phyloP scores from a whole-genome alignment of 2,113 vertebrate species.

The Emydocephalus ijimae region DNA sequence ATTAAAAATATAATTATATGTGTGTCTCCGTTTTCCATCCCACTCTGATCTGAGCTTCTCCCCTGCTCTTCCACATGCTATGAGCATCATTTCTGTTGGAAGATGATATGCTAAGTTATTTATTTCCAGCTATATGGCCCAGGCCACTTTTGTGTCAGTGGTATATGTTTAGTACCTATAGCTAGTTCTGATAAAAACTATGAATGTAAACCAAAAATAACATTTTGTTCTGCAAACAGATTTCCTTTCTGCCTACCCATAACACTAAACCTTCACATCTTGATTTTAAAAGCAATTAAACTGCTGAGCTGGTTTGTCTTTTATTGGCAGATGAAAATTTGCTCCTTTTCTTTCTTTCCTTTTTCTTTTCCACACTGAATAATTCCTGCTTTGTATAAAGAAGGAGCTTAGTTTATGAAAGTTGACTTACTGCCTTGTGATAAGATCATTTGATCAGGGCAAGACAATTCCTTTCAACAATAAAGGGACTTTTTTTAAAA shows the following conservation, averaged over 20 bases:
- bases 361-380: neutral
- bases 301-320: neutral
- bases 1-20: neutral
- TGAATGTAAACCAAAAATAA: neutral
- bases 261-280: neutral
- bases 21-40: neutral
- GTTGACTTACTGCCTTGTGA: neutral
- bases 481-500: neutral
- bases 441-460: neutral
- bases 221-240: neutral
- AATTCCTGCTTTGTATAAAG: neutral
- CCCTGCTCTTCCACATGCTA: neutral
- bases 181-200: neutral
- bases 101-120: neutral
- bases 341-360: neutral
- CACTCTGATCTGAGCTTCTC: neutral
- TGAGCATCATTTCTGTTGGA: neutral
- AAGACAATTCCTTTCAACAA: neutral
- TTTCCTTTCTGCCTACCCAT: neutral
- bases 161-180: neutral
- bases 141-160: neutral
- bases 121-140: neutral
- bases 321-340: neutral
- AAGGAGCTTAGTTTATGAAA: neutral
- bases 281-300: neutral